phyloP scores from a whole-genome alignment of 37 sponge, comb jelly and placozoan species.

The Theonella swinhoei region DNA sequence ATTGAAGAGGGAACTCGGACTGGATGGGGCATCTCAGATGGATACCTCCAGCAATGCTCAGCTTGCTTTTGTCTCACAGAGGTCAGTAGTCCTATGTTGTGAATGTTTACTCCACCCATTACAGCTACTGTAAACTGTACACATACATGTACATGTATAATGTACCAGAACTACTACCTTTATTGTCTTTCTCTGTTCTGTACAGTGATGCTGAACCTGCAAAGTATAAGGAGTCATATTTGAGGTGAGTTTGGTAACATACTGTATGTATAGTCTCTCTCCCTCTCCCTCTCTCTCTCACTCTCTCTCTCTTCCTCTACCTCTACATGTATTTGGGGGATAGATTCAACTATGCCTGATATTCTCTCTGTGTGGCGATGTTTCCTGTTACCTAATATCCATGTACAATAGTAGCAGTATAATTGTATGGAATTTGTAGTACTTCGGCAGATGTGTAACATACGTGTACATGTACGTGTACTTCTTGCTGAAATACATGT shows the following conservation, averaged over 20 bases:
- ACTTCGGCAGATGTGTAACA: no score
- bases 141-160: not conserved
- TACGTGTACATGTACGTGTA: no score
- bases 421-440: no score
- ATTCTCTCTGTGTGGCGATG: no score
- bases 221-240: slow-evolving; percentile 57
- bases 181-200: not conserved
- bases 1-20: slow-evolving; percentile 1
- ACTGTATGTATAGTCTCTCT: slow-evolving; percentile 2
- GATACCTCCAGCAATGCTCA: not conserved
- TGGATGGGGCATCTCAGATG: not conserved
- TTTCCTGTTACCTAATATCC: no score
- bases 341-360: no score
- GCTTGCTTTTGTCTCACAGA: not conserved
- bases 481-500: no score
- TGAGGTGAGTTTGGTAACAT: slow-evolving; percentile 22
- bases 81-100: not conserved
- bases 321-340: no score
- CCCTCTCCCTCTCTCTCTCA: slow-evolving; percentile 15
- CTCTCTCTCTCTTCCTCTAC: slow-evolving; percentile 19
- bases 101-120: not conserved
- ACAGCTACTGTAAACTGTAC: not conserved
- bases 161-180: no score
- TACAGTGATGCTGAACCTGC: slow-evolving; percentile 43
- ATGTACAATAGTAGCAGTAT: no score